Evolutionary conservation across 2,888 invertebrate genomes (phyloP).

Genomic region (Calameuta pallipes): DNA sequence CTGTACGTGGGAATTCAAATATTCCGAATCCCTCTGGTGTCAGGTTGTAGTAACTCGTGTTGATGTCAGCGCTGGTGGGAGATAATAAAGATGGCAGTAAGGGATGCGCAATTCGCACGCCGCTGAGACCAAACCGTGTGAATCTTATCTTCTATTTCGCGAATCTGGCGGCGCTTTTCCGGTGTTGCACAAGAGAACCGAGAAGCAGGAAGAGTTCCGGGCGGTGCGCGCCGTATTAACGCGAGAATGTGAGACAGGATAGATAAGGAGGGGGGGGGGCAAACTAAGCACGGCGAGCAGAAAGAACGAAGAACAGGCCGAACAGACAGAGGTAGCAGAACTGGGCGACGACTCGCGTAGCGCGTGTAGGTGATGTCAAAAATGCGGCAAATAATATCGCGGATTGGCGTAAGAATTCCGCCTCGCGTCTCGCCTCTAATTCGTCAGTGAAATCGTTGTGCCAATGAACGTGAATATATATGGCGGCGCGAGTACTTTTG

Average conservation of each 20-base stretch:
- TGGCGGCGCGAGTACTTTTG: constrained; percentile 65
- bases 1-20: background rate
- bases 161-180: constrained; percentile 3
- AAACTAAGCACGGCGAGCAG: background rate
- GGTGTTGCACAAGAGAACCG: background rate
- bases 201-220: background rate
- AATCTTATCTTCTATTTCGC: background rate
- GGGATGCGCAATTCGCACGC: constrained; percentile 43
- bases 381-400: constrained; percentile 54
- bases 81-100: constrained; percentile 34
- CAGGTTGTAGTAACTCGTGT: background rate
- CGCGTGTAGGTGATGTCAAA: constrained; percentile 47
- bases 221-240: background rate
- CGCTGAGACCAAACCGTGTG: constrained; percentile 29
- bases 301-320: background rate
- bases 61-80: background rate
- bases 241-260: constrained; percentile 15
- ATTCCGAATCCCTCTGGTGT: background rate
- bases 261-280: background rate
- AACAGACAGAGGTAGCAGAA: background rate
- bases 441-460: constrained; percentile 53
- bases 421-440: constrained; percentile 51
- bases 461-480: constrained; percentile 62
- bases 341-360: background rate
- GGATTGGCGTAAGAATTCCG: constrained; percentile 41